Conservation (phyloP, 35 echinoderm and acorn worm species). For the Lytechinus pictus region DNA sequence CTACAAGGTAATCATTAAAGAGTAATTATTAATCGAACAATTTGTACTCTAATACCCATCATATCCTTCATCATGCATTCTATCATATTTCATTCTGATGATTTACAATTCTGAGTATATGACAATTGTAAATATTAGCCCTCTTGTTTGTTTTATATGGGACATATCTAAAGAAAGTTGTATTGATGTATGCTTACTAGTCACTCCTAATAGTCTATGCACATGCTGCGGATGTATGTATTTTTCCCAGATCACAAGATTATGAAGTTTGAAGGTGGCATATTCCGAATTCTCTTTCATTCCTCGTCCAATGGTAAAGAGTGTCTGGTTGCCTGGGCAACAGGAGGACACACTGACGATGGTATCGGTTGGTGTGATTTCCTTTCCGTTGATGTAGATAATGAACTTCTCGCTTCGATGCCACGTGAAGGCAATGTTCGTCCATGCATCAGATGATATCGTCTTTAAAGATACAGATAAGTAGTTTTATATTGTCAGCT, state of each 20-base stretch:
- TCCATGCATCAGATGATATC: slow-evolving; percentile 49
- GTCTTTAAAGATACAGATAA: neutral
- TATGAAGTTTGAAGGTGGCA: slow-evolving; percentile 61
- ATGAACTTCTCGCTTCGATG: slow-evolving; percentile 55
- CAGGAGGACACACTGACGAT: neutral
- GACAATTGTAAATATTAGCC: neutral
- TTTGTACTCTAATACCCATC: too few species aligned
- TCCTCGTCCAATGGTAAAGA: slow-evolving; percentile 60
- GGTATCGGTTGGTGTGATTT: neutral
- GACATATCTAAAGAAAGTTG: neutral
- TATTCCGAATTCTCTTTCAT: slow-evolving; percentile 46
- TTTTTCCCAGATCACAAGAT: slow-evolving; percentile 80
- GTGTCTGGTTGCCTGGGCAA: neutral
- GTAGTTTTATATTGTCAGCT: neutral
- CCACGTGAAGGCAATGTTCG: slow-evolving; percentile 85
- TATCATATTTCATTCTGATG: too few species aligned
- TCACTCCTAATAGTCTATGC: slow-evolving; percentile 76
- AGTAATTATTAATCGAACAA: too few species aligned
- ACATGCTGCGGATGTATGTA: slow-evolving; percentile 65
- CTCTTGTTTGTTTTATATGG: neutral
- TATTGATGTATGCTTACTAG: slow-evolving; percentile 54
- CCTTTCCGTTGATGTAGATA: slow-evolving; percentile 73
- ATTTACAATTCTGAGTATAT: too few species aligned
- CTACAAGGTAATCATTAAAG: too few species aligned
- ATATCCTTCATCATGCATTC: too few species aligned